These are phyloP conservation scores for Baronia brevicornis DNA, from an alignment of 2,888 invertebrate genomes.

Conservation along the genomic window DNA sequence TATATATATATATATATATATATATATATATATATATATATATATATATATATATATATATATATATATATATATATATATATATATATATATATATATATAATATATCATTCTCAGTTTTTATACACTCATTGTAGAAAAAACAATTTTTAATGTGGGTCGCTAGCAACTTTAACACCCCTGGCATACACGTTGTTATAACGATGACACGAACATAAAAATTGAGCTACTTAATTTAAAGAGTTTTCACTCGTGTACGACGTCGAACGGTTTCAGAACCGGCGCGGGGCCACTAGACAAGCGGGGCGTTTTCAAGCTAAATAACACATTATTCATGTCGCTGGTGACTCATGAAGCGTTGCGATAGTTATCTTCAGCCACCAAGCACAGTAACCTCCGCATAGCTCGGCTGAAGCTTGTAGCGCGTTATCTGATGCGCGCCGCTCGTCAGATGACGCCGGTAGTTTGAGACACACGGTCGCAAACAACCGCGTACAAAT, in stretches of 20 bases:
- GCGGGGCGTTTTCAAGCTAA: slow-evolving; percentile 17
- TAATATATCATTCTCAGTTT: no score
- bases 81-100: no score
- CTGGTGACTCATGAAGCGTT: slow-evolving; percentile 20
- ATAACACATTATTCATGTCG: slow-evolving; percentile 23
- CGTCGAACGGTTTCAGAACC: neutral
- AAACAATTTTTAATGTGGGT: no score
- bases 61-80: no score
- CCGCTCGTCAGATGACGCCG: slow-evolving; percentile 22
- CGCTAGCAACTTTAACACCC: no score
- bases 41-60: no score
- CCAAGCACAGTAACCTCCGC: slow-evolving; percentile 23
- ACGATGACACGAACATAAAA: neutral
- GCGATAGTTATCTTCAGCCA: slow-evolving; percentile 19
- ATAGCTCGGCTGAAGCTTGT: slow-evolving; percentile 19
- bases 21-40: no score
- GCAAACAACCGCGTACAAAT: neutral
- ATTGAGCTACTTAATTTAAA: neutral
- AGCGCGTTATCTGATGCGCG: slow-evolving; percentile 22
- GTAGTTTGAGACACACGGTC: slow-evolving; percentile 16
- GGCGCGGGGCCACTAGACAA: slow-evolving; percentile 2
- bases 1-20: no score
- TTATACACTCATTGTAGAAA: no score
- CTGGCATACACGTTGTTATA: neutral
- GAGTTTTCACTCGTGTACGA: neutral